Percentiles rank a stretch among this genome's conserved stretches.
Conservation (phyloP, 2,113 vertebrate species). For the Gavia stellata region DNA sequence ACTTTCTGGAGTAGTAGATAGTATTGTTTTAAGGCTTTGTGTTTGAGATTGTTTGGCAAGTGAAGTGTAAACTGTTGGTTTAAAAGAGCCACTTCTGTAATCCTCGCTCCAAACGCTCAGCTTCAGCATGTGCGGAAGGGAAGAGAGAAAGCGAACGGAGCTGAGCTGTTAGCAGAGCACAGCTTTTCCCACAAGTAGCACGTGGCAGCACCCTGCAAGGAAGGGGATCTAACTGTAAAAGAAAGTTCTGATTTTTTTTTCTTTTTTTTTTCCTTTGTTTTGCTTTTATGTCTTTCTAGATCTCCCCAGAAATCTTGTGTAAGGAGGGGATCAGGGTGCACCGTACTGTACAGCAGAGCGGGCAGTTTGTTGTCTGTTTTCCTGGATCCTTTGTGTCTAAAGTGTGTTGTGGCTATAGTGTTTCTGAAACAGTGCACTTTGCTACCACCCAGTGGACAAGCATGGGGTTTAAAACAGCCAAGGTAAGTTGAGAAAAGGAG, state of each 20-base stretch:
- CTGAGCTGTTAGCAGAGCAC: background rate
- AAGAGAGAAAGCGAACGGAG: background rate
- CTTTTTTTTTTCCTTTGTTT: background rate
- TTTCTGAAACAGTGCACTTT: conserved; percentile 98
- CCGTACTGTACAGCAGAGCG: conserved; percentile 93
- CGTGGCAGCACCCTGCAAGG: background rate
- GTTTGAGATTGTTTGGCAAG: background rate
- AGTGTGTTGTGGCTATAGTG: conserved; percentile 97
- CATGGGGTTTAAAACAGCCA: conserved; percentile 94
- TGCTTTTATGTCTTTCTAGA: conserved; percentile 68
- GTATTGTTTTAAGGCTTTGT: background rate
- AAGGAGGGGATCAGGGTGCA: conserved; percentile 97
- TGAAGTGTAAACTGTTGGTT: background rate
- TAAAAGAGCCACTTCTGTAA: background rate
- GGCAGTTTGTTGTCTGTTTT: conserved; percentile 97
- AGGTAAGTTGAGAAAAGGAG: conserved; percentile 76
- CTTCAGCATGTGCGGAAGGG: background rate
- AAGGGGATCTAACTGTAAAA: background rate
- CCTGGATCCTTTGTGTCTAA: conserved; percentile 97
- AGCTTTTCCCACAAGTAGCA: background rate
- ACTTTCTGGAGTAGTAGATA: background rate
- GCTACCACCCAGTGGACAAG: conserved; percentile 98
- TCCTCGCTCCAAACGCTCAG: background rate
- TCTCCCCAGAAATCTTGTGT: conserved; percentile 96
- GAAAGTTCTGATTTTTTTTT: background rate